phyloP scores from a whole-genome alignment of 2,797 vertebrate genomes.

The Sardinella longiceps region DNA sequence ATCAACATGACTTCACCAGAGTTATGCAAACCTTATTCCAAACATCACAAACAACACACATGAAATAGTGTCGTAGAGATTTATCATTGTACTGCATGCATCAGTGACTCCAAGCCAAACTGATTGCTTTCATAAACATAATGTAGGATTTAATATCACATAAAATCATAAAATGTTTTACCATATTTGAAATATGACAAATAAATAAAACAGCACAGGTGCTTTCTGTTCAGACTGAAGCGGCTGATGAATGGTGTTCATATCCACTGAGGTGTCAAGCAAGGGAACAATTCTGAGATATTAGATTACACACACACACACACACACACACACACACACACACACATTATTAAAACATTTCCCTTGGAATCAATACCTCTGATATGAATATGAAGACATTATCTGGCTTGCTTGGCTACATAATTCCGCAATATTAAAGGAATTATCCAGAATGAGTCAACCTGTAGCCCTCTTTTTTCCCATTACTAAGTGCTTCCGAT shows the following conservation, averaged over 20 bases:
- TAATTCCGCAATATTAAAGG: too few relatives aligned
- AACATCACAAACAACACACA: too few relatives aligned
- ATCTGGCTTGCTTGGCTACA: not conserved
- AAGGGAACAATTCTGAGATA: not conserved
- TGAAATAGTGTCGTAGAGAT: too few relatives aligned
- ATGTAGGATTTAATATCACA: not conserved
- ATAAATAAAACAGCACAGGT: not conserved
- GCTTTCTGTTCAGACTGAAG: not conserved
- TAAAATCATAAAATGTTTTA: not conserved
- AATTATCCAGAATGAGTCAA: too few relatives aligned
- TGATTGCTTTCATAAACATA: not conserved
- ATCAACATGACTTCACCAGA: too few relatives aligned
- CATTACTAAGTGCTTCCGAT: too few relatives aligned
- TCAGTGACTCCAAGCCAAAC: not conserved
- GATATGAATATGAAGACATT: not conserved
- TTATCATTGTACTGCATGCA: not conserved
- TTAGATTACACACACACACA: not conserved
- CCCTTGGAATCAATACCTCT: not conserved
- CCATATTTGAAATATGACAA: not conserved
- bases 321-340: too few relatives aligned
- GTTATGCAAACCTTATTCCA: too few relatives aligned
- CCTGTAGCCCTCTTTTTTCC: too few relatives aligned
- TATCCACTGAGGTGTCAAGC: not conserved
- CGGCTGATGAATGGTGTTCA: not conserved
- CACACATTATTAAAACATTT: too few relatives aligned